These are phyloP conservation scores for Epirrhoe alternata DNA, from an alignment of 2,888 invertebrate genomes.

Conservation along the genomic window DNA sequence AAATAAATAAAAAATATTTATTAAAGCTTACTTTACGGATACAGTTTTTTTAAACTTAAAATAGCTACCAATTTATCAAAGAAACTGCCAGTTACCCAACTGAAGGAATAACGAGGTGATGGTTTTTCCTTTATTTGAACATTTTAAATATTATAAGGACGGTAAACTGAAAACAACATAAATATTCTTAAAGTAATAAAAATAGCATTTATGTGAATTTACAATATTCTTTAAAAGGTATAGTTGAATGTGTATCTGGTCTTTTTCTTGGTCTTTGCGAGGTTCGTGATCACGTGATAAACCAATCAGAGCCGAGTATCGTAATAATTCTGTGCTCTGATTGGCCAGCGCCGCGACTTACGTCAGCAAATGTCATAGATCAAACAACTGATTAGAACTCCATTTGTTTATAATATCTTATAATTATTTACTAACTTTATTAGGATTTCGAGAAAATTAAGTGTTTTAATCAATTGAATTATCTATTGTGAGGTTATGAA, in stretches of 20 bases:
- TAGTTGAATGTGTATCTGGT: conserved; percentile 47
- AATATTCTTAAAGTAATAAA: conserved; percentile 11
- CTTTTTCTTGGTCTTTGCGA: conserved; percentile 50
- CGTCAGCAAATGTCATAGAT: conserved; percentile 32
- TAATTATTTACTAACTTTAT: conserved; percentile 20
- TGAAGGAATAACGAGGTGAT: conserved; percentile 21
- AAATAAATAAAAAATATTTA: conserved; percentile 70
- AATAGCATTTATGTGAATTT: conserved; percentile 11
- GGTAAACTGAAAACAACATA: conserved; percentile 17
- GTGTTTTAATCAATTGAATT: conserved; percentile 31
- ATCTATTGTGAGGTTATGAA: conserved; percentile 19
- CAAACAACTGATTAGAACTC: conserved; percentile 35
- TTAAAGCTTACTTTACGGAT: conserved; percentile 74
- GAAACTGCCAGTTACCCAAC: conserved; percentile 24
- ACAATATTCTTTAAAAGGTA: conserved; percentile 25
- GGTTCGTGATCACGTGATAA: conserved; percentile 40
- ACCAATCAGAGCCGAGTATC: conserved; percentile 46
- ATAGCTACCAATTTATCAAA: conserved; percentile 34
- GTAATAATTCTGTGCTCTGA: conserved; percentile 34
- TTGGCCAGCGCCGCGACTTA: conserved; percentile 28
- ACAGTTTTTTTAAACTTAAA: conserved; percentile 34
- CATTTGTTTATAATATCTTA: conserved; percentile 19
- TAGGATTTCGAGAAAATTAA: conserved; percentile 23
- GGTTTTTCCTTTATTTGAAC: conserved; percentile 17
- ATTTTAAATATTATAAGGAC: conserved; percentile 22